phyloP scores from a whole-genome alignment of 2,113 vertebrate species.

The Cebus imitator region DNA sequence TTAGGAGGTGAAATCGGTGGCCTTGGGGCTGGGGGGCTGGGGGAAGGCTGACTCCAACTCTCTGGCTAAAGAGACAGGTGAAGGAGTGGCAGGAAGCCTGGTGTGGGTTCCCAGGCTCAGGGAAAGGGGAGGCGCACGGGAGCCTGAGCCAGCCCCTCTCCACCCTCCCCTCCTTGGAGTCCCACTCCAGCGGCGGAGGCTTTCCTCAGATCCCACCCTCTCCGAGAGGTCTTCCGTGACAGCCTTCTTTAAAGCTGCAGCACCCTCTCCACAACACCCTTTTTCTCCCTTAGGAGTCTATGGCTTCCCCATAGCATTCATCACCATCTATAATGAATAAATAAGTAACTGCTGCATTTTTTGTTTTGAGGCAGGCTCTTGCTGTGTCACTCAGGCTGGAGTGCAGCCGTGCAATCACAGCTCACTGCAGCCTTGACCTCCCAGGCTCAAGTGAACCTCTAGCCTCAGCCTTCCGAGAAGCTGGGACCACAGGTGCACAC shows the following conservation, averaged over 20 bases:
- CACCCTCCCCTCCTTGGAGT: rapidly evolving
- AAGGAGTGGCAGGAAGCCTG: neutral
- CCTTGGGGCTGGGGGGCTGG: neutral
- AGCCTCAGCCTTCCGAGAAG: no score
- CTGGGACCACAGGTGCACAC: no score
- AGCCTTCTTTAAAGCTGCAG: neutral
- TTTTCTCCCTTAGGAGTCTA: neutral
- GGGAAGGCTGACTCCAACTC: neutral
- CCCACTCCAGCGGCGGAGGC: neutral
- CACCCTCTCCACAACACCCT: no score
- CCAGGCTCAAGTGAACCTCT: no score
- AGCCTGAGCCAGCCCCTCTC: neutral
- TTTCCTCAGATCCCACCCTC: neutral
- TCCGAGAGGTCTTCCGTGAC: neutral
- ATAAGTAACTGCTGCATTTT: neutral
- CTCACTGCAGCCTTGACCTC: no score
- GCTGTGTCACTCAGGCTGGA: no score
- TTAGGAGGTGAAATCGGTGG: neutral
- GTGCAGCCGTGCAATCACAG: no score
- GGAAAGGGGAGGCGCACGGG: rapidly evolving
- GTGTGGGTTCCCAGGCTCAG: neutral
- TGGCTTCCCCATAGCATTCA: neutral
- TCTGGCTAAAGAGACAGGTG: neutral
- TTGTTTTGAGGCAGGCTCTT: no score
- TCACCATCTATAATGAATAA: neutral